A percentile compares a stretch with the other conserved stretches of the same genome.
phyloP scores from a whole-genome alignment of 2,113 vertebrate genomes.

The Anolis sagrei region DNA sequence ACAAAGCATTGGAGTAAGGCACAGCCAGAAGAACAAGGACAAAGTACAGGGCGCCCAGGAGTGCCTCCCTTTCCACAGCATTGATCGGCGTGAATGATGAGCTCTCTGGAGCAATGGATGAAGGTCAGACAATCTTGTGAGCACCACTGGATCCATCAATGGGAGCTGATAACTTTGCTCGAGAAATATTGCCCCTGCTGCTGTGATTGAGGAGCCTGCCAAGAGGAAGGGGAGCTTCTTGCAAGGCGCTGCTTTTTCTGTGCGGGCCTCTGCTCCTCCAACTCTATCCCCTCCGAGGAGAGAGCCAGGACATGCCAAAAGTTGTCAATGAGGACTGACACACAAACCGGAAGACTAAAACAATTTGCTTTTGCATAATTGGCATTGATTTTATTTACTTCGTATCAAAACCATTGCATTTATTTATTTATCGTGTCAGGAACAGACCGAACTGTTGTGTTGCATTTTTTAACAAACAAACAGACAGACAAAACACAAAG shows the following conservation, averaged over 20 bases:
- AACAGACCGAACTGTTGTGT: no score
- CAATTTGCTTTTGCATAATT: no score
- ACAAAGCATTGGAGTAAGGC: background rate
- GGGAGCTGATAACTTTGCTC: background rate
- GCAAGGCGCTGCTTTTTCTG: background rate
- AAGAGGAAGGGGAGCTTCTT: background rate
- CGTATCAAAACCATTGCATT: no score
- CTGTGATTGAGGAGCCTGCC: conserved; percentile 4
- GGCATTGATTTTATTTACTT: no score
- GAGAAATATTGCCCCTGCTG: background rate
- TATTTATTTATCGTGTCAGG: no score
- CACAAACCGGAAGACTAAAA: no score
- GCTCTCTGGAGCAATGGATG: background rate
- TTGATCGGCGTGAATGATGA: conserved; percentile 15
- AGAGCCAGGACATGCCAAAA: no score
- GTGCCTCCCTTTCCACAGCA: background rate
- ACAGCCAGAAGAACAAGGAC: background rate
- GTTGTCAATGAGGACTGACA: no score
- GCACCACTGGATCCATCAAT: background rate
- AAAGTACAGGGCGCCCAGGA: background rate
- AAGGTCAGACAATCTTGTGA: background rate
- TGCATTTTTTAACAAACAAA: no score
- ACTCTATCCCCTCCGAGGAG: no score
- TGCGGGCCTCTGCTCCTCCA: background rate
- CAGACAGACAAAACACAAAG: no score